phyloP scores from a whole-genome alignment of 2,113 vertebrate genomes.

The Elachura formosa region DNA sequence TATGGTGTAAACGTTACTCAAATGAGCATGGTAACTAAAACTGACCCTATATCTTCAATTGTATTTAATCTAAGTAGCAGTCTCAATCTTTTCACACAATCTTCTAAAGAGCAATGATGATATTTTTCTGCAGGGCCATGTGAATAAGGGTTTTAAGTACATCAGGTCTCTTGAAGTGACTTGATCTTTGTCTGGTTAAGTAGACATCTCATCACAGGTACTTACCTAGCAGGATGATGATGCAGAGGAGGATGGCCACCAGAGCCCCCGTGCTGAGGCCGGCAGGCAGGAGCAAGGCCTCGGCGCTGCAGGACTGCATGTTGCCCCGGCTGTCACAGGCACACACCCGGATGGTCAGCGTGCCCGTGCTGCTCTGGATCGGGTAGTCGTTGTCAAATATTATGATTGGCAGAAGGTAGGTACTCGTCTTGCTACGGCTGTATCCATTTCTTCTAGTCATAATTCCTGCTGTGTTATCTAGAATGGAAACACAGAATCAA shows the following conservation, averaged over 20 bases:
- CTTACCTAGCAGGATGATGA: conserved; percentile 73
- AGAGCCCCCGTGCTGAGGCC: conserved; percentile 78
- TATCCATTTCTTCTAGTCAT: conserved; percentile 77
- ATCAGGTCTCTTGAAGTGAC: rapidly evolving
- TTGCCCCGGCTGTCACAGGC: conserved; percentile 72
- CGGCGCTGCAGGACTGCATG: conserved; percentile 74
- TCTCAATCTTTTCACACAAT: not conserved
- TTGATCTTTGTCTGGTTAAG: not conserved
- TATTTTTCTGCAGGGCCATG: not conserved
- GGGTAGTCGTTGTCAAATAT: conserved; percentile 82
- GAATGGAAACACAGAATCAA: not conserved
- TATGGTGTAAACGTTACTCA: not conserved
- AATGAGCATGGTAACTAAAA: not conserved
- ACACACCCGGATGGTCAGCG: conserved; percentile 75
- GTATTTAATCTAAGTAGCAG: not conserved
- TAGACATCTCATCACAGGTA: not conserved
- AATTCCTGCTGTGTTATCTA: conserved; percentile 81
- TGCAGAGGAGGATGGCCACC: conserved; percentile 77
- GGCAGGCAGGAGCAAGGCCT: conserved; percentile 71
- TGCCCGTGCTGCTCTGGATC: conserved; percentile 77
- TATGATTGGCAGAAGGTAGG: conserved; percentile 73
- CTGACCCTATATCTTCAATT: not conserved
- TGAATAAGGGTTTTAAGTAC: not conserved
- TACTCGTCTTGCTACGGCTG: conserved; percentile 72
- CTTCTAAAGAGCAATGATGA: not conserved